Conservation (phyloP, 2,113 vertebrate genomes). For the Hucho hucho region DNA sequence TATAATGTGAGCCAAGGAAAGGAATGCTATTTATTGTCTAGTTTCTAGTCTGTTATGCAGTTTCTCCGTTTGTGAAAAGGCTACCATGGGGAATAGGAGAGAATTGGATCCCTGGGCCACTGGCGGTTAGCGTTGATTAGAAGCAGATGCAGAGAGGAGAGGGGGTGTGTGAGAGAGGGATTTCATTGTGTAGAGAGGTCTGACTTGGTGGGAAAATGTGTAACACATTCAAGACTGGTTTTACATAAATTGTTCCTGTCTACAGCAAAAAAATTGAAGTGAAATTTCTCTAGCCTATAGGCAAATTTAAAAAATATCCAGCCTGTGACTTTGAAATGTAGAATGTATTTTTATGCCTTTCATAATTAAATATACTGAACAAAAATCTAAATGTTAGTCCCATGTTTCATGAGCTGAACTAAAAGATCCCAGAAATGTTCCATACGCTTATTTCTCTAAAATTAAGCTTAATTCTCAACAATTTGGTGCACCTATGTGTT, state of each 20-base stretch:
- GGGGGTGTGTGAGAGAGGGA: slow-evolving; percentile 22
- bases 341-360: not conserved
- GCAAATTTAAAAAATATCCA: not conserved
- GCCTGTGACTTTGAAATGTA: not conserved
- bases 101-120: slow-evolving; percentile 15
- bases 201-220: slow-evolving; percentile 47
- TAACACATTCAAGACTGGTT: slow-evolving; percentile 11
- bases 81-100: slow-evolving; percentile 23
- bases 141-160: slow-evolving; percentile 60
- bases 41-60: slow-evolving; percentile 14
- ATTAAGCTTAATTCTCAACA: no score
- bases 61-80: slow-evolving; percentile 20
- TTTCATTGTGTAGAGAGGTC: slow-evolving; percentile 1
- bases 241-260: not conserved
- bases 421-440: no score
- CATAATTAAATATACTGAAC: not conserved
- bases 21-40: not conserved
- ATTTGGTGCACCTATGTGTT: no score
- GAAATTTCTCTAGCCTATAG: not conserved
- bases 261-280: slow-evolving; percentile 11
- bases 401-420: no score
- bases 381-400: no score
- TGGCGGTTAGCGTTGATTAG: slow-evolving; percentile 51
- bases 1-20: no score
- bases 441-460: no score